Evolutionary conservation across 2,888 invertebrate species (phyloP), one percentile per base, ranked within the genome.

Genomic region (Cephonodes hylas): DNA sequence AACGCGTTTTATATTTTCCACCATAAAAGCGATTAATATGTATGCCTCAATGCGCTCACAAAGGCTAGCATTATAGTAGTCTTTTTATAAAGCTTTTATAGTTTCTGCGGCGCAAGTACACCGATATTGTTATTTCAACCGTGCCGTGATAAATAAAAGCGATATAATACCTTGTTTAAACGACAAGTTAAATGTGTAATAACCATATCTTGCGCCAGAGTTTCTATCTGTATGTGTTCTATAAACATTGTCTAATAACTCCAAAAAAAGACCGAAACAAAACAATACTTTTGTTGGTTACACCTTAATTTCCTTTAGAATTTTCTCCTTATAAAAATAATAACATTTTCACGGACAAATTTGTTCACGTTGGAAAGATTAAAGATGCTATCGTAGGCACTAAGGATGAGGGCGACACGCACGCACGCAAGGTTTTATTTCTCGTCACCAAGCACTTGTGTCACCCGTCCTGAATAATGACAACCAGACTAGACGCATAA

Each of bases 51-150:
- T 84, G 85, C 83, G 70, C 78, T 65, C 78, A 85, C 85, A 87
- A 88, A 88, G 87, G 85, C 78, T 68, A 68, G 64, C 64, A 72
- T 64, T 63, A 61, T 69, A 61, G 63, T 71, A 69, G 73, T 75
- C 79, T 81, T 84, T 86, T 87, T 83, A 85, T 83, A 84, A 80
- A 82, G 78, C 80, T 75, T 75, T 74, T 72, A 78, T 73, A 71
- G 56, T 58, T 44, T 63, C 59, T 63, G 59, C 59, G 48, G 59
- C 59, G 62, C 46, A 38, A 48, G 25, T 62, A 61, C 69, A 70
- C 80, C 78, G 77, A n/a, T 79, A 75, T 74, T 77, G 79, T 80
- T 77, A 81, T 78, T 78, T 80, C 79, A 80, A 76, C 77, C 80
- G 74, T 77, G 73, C 64, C 65, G 20, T 44, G 8, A 44, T 59